phyloP scores from a whole-genome alignment of 2,888 invertebrate genomes.

The Patella pellucida region DNA sequence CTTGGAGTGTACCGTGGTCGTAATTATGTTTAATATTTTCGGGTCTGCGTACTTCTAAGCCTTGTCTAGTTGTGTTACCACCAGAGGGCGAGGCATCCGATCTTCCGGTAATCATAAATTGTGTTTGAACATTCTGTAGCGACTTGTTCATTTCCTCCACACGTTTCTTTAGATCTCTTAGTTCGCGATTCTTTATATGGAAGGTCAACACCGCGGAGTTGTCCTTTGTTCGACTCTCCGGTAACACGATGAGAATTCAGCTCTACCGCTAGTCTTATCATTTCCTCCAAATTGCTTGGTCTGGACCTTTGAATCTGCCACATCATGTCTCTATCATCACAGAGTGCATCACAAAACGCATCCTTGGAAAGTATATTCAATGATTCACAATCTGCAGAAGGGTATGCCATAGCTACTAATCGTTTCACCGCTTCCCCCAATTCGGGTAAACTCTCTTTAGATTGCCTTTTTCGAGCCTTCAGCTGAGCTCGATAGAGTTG shows the following conservation, averaged over 20 bases:
- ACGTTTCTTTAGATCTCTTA: too few relatives aligned
- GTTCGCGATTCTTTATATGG: too few relatives aligned
- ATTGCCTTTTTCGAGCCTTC: background rate
- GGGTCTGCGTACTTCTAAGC: too few relatives aligned
- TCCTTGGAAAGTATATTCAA: background rate
- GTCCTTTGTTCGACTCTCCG: background rate
- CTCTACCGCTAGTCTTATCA: background rate
- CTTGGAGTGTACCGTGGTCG: too few relatives aligned
- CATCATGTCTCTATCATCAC: constrained; percentile 11
- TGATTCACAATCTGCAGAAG: constrained; percentile 2
- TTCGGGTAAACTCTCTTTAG: background rate
- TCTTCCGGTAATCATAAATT: too few relatives aligned
- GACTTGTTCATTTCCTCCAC: too few relatives aligned
- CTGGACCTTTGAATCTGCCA: constrained; percentile 8
- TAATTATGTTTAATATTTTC: too few relatives aligned
- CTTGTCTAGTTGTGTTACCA: too few relatives aligned
- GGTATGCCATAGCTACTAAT: background rate
- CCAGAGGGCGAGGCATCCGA: too few relatives aligned
- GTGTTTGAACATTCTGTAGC: too few relatives aligned
- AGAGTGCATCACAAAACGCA: background rate
- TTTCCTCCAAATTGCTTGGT: background rate
- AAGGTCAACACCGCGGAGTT: too few relatives aligned
- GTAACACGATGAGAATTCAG: background rate
- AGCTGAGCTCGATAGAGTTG: background rate
- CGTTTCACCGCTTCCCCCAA: background rate